Percentiles rank a stretch among this genome's conserved stretches.
These are phyloP conservation scores for silkworm (Bombyx mori) DNA, from an alignment of 1,140 invertebrate genomes.

Conservation along the genomic window DNA sequence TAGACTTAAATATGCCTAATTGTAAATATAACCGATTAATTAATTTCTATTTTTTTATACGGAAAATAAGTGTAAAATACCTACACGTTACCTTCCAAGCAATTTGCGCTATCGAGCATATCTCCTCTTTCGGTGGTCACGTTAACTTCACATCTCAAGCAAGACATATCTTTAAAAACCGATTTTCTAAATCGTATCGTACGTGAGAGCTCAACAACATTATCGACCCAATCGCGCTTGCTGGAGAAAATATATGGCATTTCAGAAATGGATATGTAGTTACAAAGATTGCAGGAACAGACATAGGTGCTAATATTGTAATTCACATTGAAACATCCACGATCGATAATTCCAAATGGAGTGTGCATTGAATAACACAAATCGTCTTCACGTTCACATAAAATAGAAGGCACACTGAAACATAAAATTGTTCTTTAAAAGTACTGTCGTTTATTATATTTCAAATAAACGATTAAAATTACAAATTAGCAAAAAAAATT, in stretches of 20 bases:
- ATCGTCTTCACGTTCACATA: conserved; percentile 34
- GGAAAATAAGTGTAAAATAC: conserved; percentile 4
- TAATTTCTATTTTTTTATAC: no score
- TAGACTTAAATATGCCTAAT: no score
- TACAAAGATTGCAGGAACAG: conserved; percentile 49
- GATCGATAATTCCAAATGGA: conserved; percentile 46
- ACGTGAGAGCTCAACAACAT: conserved; percentile 43
- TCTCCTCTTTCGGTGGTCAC: conserved; percentile 21
- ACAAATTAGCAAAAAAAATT: no score
- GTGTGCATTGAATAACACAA: conserved; percentile 47
- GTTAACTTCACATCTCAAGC: conserved; percentile 46
- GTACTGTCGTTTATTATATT: no score
- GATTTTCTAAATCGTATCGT: conserved; percentile 37
- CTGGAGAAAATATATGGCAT: conserved; percentile 42
- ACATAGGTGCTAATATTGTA: conserved; percentile 34
- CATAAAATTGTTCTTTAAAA: neutral
- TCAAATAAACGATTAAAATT: no score
- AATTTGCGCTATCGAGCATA: conserved; percentile 29
- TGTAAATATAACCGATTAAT: no score
- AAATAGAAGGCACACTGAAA: conserved; percentile 28
- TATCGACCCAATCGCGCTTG: conserved; percentile 43
- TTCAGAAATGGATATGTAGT: conserved; percentile 44
- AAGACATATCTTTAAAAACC: conserved; percentile 46
- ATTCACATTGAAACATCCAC: conserved; percentile 46
- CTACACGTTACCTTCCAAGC: conserved; percentile 43